These are phyloP conservation scores for Anoncus sp. DNA, from an alignment of 2,888 invertebrate species.

Conservation along the genomic window DNA sequence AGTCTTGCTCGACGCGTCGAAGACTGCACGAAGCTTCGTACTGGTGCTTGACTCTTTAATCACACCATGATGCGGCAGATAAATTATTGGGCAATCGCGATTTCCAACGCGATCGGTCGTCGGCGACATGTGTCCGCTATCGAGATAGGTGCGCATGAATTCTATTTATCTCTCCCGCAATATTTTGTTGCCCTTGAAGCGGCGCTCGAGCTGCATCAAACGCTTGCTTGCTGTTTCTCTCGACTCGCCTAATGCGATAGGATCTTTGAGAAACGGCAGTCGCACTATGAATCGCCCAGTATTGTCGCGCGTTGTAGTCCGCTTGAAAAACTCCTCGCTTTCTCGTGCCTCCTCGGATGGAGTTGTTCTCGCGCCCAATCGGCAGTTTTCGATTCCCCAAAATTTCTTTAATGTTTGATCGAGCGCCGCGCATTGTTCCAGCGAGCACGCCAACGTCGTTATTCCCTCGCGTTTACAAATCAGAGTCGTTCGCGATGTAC, in stretches of 20 bases:
- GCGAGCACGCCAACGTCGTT: conserved; percentile 28
- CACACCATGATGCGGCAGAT: conserved; percentile 40
- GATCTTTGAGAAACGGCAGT: conserved; percentile 11
- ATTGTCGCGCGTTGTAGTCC: conserved; percentile 8
- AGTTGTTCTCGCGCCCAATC: not conserved
- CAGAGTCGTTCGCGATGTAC: not conserved
- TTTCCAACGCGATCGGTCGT: not conserved
- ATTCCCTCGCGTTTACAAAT: conserved; percentile 14
- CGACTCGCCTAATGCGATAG: conserved; percentile 2
- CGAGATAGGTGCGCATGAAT: conserved; percentile 38
- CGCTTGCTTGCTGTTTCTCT: conserved; percentile 19
- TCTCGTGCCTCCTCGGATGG: conserved; percentile 13
- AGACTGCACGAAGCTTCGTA: conserved; percentile 31
- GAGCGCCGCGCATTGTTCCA: conserved; percentile 11
- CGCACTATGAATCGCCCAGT: conserved; percentile 21
- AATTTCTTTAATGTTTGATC: conserved; percentile 32
- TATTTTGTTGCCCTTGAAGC: conserved; percentile 6
- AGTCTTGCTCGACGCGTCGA: conserved; percentile 39
- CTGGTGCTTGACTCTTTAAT: conserved; percentile 24
- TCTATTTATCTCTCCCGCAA: conserved; percentile 29
- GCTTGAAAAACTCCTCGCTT: conserved; percentile 25
- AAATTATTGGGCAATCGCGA: not conserved
- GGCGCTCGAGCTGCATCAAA: conserved; percentile 6
- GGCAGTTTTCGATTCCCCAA: conserved; percentile 39
- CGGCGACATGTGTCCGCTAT: conserved; percentile 40